Conservation (phyloP, 2,113 vertebrate genomes). For the Chiloscyllium plagiosum region DNA sequence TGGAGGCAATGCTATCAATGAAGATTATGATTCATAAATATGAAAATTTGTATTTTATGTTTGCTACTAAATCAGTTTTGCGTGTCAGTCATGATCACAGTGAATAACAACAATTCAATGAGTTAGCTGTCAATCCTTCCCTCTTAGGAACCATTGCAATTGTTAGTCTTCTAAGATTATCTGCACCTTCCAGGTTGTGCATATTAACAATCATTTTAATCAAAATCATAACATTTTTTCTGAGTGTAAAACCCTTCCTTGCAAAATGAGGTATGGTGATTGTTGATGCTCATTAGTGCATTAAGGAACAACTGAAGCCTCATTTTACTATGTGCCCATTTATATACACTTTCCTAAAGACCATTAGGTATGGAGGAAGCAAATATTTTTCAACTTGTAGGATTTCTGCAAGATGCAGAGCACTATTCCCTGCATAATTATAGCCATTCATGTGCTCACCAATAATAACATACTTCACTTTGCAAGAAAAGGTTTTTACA, state of each 20-base stretch:
- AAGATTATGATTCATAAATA: background rate
- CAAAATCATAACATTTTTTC: background rate
- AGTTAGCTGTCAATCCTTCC: background rate
- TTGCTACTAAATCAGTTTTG: background rate
- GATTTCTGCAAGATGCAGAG: background rate
- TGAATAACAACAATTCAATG: background rate
- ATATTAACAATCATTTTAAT: background rate
- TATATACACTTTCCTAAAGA: background rate
- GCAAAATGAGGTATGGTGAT: background rate
- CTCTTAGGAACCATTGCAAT: background rate
- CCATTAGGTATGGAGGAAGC: background rate
- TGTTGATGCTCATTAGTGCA: background rate
- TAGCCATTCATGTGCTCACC: background rate
- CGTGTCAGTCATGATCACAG: background rate
- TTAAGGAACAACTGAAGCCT: background rate
- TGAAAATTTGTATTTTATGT: background rate
- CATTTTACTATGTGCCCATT: background rate
- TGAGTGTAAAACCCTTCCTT: background rate
- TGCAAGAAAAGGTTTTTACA: background rate
- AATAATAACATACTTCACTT: background rate
- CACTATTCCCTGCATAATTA: background rate
- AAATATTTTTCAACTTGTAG: background rate
- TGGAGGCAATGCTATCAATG: background rate
- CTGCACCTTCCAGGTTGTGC: background rate
- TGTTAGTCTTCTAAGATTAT: background rate